Evolutionary conservation across 2,797 vertebrate species (phyloP).

Genomic region (Sebastes glaucus): DNA sequence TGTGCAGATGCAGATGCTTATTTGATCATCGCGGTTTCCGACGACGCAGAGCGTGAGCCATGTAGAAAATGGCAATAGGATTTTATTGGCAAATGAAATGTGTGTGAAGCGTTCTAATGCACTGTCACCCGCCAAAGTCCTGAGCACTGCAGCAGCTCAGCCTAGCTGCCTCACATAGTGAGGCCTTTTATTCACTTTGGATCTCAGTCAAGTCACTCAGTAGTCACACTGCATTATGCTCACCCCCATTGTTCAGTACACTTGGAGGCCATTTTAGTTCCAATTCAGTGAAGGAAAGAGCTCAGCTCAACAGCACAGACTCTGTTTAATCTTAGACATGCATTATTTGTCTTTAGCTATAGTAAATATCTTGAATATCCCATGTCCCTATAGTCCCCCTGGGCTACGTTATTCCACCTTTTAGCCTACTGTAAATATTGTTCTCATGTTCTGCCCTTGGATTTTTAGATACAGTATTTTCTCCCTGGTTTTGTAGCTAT

Average conservation of each 20-base stretch:
- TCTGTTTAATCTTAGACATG: conserved; percentile 60
- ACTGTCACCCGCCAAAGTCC: conserved; percentile 77
- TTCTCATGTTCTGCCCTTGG: background rate
- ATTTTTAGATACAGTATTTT: background rate
- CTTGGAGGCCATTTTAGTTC: conserved; percentile 85
- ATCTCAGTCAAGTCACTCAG: conserved; percentile 84
- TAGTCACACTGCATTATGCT: conserved; percentile 85
- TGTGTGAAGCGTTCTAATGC: conserved; percentile 75
- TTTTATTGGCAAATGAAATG: conserved; percentile 78
- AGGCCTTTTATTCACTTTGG: conserved; percentile 84
- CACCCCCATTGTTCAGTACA: conserved; percentile 83
- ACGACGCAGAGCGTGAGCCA: conserved; percentile 46
- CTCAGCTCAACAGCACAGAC: conserved; percentile 63
- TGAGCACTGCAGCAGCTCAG: conserved; percentile 78
- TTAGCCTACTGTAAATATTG: background rate
- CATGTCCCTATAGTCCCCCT: background rate
- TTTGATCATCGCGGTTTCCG: conserved; percentile 54
- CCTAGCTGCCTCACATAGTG: conserved; percentile 78
- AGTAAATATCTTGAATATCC: conserved; percentile 25
- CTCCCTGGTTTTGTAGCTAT: background rate
- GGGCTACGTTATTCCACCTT: background rate
- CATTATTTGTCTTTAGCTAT: conserved; percentile 63
- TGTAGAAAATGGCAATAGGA: conserved; percentile 69
- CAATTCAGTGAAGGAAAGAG: conserved; percentile 76
- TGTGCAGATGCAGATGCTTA: conserved; percentile 26